Evolutionary conservation across 2,888 invertebrate genomes (phyloP).

Genomic region (Dione juno): DNA sequence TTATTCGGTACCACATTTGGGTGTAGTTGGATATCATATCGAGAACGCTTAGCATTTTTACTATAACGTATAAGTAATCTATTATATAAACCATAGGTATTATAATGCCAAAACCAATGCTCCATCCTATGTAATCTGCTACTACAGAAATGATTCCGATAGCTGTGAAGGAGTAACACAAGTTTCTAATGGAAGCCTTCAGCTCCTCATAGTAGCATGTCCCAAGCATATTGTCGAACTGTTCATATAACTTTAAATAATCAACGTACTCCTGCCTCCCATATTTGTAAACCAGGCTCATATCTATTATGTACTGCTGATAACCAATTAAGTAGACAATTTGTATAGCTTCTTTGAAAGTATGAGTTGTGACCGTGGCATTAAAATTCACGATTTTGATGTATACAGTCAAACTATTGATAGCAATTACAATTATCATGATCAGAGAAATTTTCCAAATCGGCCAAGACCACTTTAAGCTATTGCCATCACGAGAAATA

Average conservation of each 20-base stretch:
- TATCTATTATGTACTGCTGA: slow-evolving; percentile 27
- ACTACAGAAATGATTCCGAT: slow-evolving; percentile 11
- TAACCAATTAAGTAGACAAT: slow-evolving; percentile 20
- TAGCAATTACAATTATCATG: not conserved
- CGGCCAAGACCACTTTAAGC: slow-evolving; percentile 24
- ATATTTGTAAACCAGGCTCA: slow-evolving; percentile 14
- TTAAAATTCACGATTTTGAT: slow-evolving; percentile 3
- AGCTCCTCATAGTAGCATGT: slow-evolving; percentile 23
- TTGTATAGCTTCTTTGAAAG: slow-evolving; percentile 23
- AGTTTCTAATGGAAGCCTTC: slow-evolving; percentile 16
- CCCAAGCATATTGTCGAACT: slow-evolving; percentile 32
- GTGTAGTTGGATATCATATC: slow-evolving; percentile 42
- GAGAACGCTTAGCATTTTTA: slow-evolving; percentile 38
- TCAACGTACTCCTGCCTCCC: slow-evolving; percentile 29
- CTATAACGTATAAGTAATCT: slow-evolving; percentile 39
- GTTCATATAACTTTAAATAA: slow-evolving; percentile 28
- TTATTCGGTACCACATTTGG: slow-evolving; percentile 45
- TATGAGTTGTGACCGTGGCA: not conserved
- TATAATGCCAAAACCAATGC: slow-evolving; percentile 24
- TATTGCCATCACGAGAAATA: slow-evolving; percentile 18
- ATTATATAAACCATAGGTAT: slow-evolving; percentile 28
- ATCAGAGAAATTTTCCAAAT: slow-evolving; percentile 25
- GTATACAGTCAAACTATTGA: slow-evolving; percentile 20
- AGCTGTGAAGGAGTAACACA: slow-evolving; percentile 19
- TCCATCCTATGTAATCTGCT: slow-evolving; percentile 37